Evolutionary conservation across 2,797 vertebrate genomes (phyloP), one percentile per base, ranked within the genome.

Genomic region (Zalophus californianus): DNA sequence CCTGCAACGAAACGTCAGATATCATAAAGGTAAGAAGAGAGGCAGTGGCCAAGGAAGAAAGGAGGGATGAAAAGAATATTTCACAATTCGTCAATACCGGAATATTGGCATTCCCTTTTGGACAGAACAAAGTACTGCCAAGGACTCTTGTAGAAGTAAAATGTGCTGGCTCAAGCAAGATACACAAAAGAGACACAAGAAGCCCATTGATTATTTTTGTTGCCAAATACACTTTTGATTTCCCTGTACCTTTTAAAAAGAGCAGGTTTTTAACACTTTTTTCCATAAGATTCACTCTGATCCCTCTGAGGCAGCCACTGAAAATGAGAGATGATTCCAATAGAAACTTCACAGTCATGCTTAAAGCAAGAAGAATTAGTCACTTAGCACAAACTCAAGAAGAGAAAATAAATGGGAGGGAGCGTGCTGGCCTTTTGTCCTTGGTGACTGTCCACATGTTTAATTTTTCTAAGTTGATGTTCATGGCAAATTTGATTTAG

Each of bases 401-500:
- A 72, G 35, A 96, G 60, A 86, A 92, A 93, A 88, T 86, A 52
- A 16, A 82, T 23, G 78, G 38, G 29, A 78, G 48, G 38, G 29
- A 78, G 48, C 14, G 5, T 15, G 35, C 41, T 93, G 93, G 94
- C 78, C 95, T 96, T 96, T 90, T 44, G 60, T 92, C 88, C 92
- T 97, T 35, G 56, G 92, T 92, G 54, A 86, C 73, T 94, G 20
- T 96, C 94, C 84, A 88, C 80, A 82, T 58, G 78, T 91, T 94
- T 96, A 86, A 96, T 96, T 97, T 94, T 96, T 96, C 62, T 75
- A 78, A 95, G 91, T 80, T 96, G 96, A 91, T 96, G 68, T 80
- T 96, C 90, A 38, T 20, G 73, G 78, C 73, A 92, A 96, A 91
- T 91, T 89, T 97, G 93, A 97, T 97, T 97, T 98, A 96, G 94